phyloP scores from a whole-genome alignment of 1,140 invertebrate species.

The Asbolus verrucosus region DNA sequence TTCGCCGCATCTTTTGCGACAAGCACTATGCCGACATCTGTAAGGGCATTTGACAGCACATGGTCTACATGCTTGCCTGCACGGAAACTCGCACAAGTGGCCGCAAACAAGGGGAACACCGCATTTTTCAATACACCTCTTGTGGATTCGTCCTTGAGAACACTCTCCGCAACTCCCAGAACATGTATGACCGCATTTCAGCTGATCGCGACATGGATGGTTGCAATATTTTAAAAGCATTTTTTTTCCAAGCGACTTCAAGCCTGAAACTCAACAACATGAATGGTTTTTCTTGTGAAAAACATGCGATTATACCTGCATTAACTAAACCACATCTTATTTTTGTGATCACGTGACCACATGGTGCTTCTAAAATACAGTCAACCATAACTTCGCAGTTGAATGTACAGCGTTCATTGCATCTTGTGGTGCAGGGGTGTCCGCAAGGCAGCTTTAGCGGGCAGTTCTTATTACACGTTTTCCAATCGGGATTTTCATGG shows the following conservation, averaged over 20 bases:
- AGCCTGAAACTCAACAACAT: constrained; percentile 1
- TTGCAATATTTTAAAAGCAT: constrained; percentile 63
- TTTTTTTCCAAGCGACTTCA: constrained; percentile 28
- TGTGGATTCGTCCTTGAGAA: constrained; percentile 73
- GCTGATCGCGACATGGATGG: constrained; percentile 64
- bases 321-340: constrained; percentile 63
- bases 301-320: too few relatives aligned
- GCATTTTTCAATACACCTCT: constrained; percentile 72
- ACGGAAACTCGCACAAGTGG: constrained; percentile 74
- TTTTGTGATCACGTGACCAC: constrained; percentile 65
- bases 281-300: too few relatives aligned
- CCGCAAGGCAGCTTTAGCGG: constrained; percentile 64
- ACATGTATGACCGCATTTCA: constrained; percentile 73
- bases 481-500: constrained; percentile 51
- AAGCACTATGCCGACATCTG: constrained; percentile 71
- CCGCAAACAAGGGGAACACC: constrained; percentile 72
- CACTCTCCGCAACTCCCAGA: constrained; percentile 72
- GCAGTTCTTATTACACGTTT: constrained; percentile 63
- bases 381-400: constrained; percentile 59
- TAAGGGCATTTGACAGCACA: constrained; percentile 71
- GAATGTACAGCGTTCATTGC: constrained; percentile 62
- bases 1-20: constrained; percentile 70
- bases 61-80: constrained; percentile 72
- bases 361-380: constrained; percentile 58
- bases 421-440: constrained; percentile 64